Evolutionary conservation across 2,888 invertebrate species (phyloP), one percentile per base, ranked within the genome.

Genomic region (Cantharis nigra): DNA sequence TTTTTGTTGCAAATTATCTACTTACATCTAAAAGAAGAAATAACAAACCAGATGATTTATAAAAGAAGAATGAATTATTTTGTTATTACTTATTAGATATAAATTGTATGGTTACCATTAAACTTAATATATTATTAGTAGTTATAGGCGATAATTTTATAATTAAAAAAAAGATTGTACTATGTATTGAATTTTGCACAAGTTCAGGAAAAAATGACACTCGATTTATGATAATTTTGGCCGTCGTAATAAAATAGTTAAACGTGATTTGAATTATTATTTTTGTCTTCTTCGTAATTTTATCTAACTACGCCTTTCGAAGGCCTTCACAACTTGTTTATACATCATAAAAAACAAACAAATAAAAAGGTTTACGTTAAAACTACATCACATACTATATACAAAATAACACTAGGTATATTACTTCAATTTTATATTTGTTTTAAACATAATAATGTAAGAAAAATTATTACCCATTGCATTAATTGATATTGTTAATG

Each of bases 381-480:
- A 33, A 49, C 75, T 78, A 75, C 63, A 74, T 74, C 74, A 74
- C 76, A 73, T 76, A 67, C 14, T 78, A 78, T 78, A 70, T 73
- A 78, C 75, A 78, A 76, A 76, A 75, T 75, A 77, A 77, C 74
- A 70, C 63, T 74, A 14, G 64, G 49, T 73, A 49, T 23, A 67
- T 72, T 70, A 76, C 73, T 78, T 79, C 69, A 69, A 26, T 75
- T 79, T 76, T 79, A 69, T 76, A 70, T 76, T 74, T 71, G 72
- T 73, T 76, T 76, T 76, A 71, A 79, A 79, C 71, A 72, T 74
- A 33, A 70, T 76, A 74, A 75, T 73, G 72, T 74, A 71, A 79
- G 62, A 71, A 78, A 76, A 75, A 76, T 76, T 70, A 75, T 80
- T 80, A 80, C 80, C 76, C 79, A 79, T 79, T 75, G 77, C 79